Evolutionary conservation across 2,797 vertebrate genomes (phyloP), one percentile per base, ranked within the genome.

Genomic region (Bufotes viridis): DNA sequence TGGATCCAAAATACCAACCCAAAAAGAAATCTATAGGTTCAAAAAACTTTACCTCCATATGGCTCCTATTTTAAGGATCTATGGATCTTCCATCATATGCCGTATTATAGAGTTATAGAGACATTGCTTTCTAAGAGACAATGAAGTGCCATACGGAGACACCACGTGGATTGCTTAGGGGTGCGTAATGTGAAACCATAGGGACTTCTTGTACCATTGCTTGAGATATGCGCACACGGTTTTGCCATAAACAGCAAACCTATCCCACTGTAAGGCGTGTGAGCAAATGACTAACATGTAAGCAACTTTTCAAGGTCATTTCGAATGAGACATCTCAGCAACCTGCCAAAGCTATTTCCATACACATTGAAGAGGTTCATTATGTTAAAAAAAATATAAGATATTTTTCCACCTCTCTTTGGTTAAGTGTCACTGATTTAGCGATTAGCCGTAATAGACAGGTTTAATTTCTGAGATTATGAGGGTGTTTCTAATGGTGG

Each of bases 401-500:
- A 57, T 81, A 82, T 82, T 82, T 69, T 69, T 69, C 81, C 81
- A 60, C 74, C 63, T 72, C 74, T 79, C 61, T 84, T 65, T 76
- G 81, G 87, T 82, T 69, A 78, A 81, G 78, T 88, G 81, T 93
- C 93, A 92, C 89, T 93, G 92, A 94, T 93, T 92, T 92, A 93
- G 92, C 92, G 84, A 88, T 84, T 84, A 92, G 90, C 90, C 89
- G 90, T 91, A 92, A 94, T 94, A 93, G 93, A 93, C 90, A 92
- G 92, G 93, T 93, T 94, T 93, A 92, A 93, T 93, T 93, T 85
- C 92, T 89, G 91, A 91, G 92, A 93, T 94, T 93, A 94, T 91
- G 89, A 91, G 91, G 88, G 89, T 86, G 91, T 91, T 93, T 91
- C 90, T 93, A 92, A 93, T 92, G 93, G 91, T 90, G 87, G 87